A percentile compares a stretch with the other conserved stretches of the same genome.
Conservation (phyloP, 64 coral and sea anemone species). For the Pocillopora damicornis region DNA sequence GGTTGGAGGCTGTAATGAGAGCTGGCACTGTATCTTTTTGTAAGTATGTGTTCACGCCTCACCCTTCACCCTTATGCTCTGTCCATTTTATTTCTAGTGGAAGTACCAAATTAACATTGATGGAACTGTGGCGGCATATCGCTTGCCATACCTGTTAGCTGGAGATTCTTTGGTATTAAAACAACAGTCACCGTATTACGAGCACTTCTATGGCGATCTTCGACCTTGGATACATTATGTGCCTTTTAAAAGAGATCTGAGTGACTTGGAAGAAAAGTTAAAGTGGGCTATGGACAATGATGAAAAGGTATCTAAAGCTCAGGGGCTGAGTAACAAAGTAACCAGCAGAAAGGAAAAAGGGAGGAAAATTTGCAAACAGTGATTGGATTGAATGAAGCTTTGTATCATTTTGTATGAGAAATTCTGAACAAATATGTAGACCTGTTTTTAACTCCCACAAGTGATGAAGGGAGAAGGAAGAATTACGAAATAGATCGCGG, state of each 20-base stretch:
- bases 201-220: slow-evolving; percentile 95
- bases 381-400: too few relatives aligned
- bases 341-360: not conserved
- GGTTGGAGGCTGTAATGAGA: too few relatives aligned
- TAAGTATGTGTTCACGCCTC: not conserved
- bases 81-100: slow-evolving; percentile 50
- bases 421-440: too few relatives aligned
- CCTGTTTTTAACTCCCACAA: too few relatives aligned
- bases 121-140: slow-evolving; percentile 95
- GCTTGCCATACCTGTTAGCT: slow-evolving; percentile 83
- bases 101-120: slow-evolving; percentile 97
- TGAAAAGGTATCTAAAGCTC: slow-evolving; percentile 49
- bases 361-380: too few relatives aligned
- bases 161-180: slow-evolving; percentile 87
- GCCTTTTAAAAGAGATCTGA: slow-evolving; percentile 92
- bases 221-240: slow-evolving; percentile 90
- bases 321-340: not conserved
- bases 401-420: too few relatives aligned
- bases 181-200: slow-evolving; percentile 91
- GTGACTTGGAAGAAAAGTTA: slow-evolving; percentile 70
- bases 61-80: not conserved
- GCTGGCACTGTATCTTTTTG: not conserved
- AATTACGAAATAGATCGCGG: too few relatives aligned
- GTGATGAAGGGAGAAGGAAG: too few relatives aligned
- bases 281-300: slow-evolving; percentile 92